A percentile compares a stretch with the other conserved stretches of the same genome.
phyloP scores from a whole-genome alignment of 2,888 invertebrate genomes.

The Lamproptera curius region DNA sequence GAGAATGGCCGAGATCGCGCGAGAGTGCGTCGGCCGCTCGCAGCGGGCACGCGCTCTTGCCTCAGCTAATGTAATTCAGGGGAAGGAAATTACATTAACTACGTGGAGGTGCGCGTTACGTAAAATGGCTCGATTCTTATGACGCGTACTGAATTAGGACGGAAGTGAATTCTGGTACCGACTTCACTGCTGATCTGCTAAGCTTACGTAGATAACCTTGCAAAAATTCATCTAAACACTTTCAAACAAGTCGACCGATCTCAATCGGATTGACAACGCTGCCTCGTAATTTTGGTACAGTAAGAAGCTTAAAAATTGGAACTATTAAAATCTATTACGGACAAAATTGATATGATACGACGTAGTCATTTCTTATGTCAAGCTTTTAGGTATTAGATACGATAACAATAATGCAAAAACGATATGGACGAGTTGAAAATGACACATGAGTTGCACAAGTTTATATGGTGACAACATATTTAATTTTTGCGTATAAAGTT shows the following conservation, averaged over 20 bases:
- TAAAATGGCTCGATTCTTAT: slow-evolving; percentile 78
- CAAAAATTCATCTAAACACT: slow-evolving; percentile 68
- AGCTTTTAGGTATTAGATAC: slow-evolving; percentile 65
- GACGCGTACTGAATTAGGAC: slow-evolving; percentile 77
- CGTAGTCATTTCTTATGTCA: slow-evolving; percentile 70
- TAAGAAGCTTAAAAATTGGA: slow-evolving; percentile 74
- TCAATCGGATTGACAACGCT: slow-evolving; percentile 52
- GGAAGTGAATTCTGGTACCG: slow-evolving; percentile 78
- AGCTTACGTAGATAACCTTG: slow-evolving; percentile 73
- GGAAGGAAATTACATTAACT: slow-evolving; percentile 71
- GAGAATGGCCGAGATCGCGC: slow-evolving; percentile 24
- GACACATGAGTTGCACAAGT: slow-evolving; percentile 34
- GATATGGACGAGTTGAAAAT: slow-evolving; percentile 52
- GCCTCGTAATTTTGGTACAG: slow-evolving; percentile 58
- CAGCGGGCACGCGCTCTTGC: slow-evolving; percentile 33
- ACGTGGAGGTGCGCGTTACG: slow-evolving; percentile 72
- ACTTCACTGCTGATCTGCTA: slow-evolving; percentile 75
- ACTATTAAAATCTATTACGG: slow-evolving; percentile 74
- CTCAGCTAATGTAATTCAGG: slow-evolving; percentile 64
- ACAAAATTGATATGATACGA: slow-evolving; percentile 77
- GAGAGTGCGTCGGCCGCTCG: slow-evolving; percentile 34
- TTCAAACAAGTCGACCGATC: slow-evolving; percentile 52
- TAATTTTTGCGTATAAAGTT: slow-evolving; percentile 29
- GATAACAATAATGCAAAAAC: slow-evolving; percentile 62
- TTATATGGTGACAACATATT: slow-evolving; percentile 36